Percentiles rank a stretch among this genome's conserved stretches.
These are phyloP conservation scores for Ornithorhynchus anatinus DNA, from an alignment of 2,113 vertebrate species.

Conservation along the genomic window DNA sequence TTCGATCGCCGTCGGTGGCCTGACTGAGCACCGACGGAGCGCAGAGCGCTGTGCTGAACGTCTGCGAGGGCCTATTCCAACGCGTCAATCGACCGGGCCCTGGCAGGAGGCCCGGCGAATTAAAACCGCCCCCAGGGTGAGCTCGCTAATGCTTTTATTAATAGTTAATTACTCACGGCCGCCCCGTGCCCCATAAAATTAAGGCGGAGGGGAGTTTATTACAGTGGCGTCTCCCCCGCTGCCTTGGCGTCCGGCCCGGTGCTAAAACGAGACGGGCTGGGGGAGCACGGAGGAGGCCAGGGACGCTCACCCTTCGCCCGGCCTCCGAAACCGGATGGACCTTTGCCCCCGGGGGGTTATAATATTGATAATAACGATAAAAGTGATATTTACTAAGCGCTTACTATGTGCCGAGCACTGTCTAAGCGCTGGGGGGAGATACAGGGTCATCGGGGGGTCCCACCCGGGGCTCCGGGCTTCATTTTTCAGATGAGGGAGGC, in stretches of 20 bases:
- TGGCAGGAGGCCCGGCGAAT: conserved; percentile 54
- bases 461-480: too few relatives aligned
- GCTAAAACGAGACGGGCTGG: neutral
- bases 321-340: neutral
- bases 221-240: neutral
- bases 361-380: too few relatives aligned
- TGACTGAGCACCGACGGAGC: too few relatives aligned
- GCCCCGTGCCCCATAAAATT: conserved; percentile 56
- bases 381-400: neutral
- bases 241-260: conserved; percentile 11
- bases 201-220: conserved; percentile 41
- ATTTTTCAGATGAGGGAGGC: neutral
- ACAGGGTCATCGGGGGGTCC: too few relatives aligned
- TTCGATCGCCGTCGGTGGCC: too few relatives aligned
- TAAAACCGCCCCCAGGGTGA: conserved; percentile 57
- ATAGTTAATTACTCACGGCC: conserved; percentile 59
- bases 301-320: neutral
- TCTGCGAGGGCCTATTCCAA: too few relatives aligned
- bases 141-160: conserved; percentile 64
- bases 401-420: neutral
- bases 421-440: too few relatives aligned
- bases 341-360: neutral
- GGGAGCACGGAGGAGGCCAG: neutral
- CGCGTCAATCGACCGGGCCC: too few relatives aligned
- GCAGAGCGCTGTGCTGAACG: too few relatives aligned